Evolutionary conservation across 1,140 invertebrate species (phyloP).

Genomic region (Hydropsyche tenuis): DNA sequence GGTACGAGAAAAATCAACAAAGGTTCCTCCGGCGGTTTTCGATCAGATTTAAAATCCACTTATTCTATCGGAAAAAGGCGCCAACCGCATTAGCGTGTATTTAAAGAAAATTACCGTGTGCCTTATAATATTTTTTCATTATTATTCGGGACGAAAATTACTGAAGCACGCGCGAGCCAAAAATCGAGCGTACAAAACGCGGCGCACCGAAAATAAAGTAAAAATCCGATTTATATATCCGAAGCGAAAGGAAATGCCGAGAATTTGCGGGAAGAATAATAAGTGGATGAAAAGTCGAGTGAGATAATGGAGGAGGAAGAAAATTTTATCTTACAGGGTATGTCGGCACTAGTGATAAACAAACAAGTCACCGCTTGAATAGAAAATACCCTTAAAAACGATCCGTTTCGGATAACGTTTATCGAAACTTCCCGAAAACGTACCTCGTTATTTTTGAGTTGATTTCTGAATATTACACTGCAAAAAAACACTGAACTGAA

Average conservation of each 20-base stretch:
- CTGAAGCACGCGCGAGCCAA: no score
- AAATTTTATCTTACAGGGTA: slow-evolving; percentile 34
- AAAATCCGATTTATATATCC: slow-evolving; percentile 37
- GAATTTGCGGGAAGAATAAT: slow-evolving; percentile 45
- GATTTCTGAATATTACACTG: no score
- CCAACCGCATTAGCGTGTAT: no score
- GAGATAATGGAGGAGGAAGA: slow-evolving; percentile 40
- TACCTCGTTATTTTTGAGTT: no score
- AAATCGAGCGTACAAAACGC: no score
- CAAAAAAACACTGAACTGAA: no score
- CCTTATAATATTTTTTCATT: no score
- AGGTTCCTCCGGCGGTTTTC: no score
- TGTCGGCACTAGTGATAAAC: slow-evolving; percentile 39
- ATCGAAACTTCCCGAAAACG: slow-evolving; percentile 4
- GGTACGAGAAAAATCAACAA: no score
- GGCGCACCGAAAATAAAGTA: background rate
- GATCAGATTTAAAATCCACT: no score
- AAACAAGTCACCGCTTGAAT: slow-evolving; percentile 37
- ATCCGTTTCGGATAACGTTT: slow-evolving; percentile 27
- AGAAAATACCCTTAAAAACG: slow-evolving; percentile 30
- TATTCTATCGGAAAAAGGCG: no score
- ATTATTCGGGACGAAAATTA: background rate
- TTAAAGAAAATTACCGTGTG: no score
- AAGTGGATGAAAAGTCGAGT: slow-evolving; percentile 41
- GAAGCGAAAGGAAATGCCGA: slow-evolving; percentile 41